phyloP scores from a whole-genome alignment of 2,888 invertebrate species.

The Baccha elongata region DNA sequence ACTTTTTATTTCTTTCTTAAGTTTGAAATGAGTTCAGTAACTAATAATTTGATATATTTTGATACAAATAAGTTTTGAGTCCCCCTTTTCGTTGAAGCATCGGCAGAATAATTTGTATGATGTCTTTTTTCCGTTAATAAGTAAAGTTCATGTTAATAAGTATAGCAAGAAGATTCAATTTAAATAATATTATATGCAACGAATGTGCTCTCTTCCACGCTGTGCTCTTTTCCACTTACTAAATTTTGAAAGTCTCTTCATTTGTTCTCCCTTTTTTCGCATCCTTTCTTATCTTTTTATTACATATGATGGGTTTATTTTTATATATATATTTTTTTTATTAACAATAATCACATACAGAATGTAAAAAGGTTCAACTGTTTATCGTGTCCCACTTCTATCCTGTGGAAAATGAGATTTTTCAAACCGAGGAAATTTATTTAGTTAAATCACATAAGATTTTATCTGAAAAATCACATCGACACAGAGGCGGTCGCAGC shows the following conservation, averaged over 20 bases:
- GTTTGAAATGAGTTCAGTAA: too few relatives aligned
- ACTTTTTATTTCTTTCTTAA: too few relatives aligned
- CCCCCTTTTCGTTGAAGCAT: too few relatives aligned
- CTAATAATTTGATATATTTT: too few relatives aligned
- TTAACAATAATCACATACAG: conserved; percentile 74
- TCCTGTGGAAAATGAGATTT: conserved; percentile 82
- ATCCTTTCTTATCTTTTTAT: conserved; percentile 32
- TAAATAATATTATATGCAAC: conserved; percentile 65
- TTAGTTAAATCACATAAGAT: conserved; percentile 82
- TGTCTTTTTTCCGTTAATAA: too few relatives aligned
- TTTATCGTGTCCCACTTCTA: conserved; percentile 81
- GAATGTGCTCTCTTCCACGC: conserved; percentile 70
- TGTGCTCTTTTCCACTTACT: conserved; percentile 69
- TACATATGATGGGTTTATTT: conserved; percentile 38
- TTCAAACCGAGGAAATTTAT: conserved; percentile 82
- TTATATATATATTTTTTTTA: conserved; percentile 47
- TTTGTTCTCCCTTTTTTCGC: conserved; percentile 36
- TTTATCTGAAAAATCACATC: conserved; percentile 81
- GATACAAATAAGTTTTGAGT: too few relatives aligned
- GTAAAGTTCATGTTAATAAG: too few relatives aligned
- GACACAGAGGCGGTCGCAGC: conserved; percentile 70
- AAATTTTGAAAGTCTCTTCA: conserved; percentile 74
- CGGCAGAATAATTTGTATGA: too few relatives aligned
- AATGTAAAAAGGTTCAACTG: conserved; percentile 80
- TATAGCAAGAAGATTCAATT: conserved; percentile 39